Percentiles rank a stretch among this genome's conserved stretches.
phyloP scores from a whole-genome alignment of 2,797 vertebrate genomes.

The Lates japonicus region DNA sequence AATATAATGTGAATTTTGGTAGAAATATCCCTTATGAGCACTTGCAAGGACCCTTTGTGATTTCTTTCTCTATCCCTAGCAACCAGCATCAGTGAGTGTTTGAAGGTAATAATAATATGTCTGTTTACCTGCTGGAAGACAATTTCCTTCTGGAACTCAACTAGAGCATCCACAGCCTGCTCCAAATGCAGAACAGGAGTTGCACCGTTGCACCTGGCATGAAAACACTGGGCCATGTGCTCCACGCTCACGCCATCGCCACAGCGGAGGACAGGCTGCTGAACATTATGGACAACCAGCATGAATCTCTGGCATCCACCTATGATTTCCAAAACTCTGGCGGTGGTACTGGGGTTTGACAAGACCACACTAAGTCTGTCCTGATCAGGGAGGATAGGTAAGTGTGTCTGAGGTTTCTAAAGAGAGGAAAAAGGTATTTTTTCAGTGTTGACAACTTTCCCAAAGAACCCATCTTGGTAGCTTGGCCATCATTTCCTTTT shows the following conservation, averaged over 20 bases:
- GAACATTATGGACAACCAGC: slow-evolving; percentile 77
- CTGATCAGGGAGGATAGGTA: slow-evolving; percentile 8
- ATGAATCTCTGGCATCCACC: slow-evolving; percentile 64
- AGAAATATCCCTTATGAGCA: not conserved
- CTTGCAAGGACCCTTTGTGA: not conserved
- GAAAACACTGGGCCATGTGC: slow-evolving; percentile 71
- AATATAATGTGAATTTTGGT: not conserved
- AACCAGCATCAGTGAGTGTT: slow-evolving; percentile 19
- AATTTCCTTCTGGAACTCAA: slow-evolving; percentile 55
- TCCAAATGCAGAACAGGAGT: slow-evolving; percentile 65
- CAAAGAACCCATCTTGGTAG: not conserved
- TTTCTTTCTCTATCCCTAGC: not conserved
- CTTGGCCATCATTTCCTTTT: not conserved
- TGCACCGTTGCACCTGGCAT: slow-evolving; percentile 75
- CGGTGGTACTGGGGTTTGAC: slow-evolving; percentile 46
- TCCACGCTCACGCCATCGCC: slow-evolving; percentile 61
- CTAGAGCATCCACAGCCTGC: slow-evolving; percentile 39
- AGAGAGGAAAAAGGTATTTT: slow-evolving; percentile 3
- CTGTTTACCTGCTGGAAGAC: slow-evolving; percentile 59
- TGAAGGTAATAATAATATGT: slow-evolving; percentile 47
- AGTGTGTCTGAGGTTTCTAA: not conserved
- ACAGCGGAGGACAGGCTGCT: slow-evolving; percentile 70
- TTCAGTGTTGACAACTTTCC: slow-evolving; percentile 9
- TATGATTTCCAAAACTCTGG: slow-evolving; percentile 36
- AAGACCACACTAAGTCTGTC: slow-evolving; percentile 57